Base-by-base conservation (phyloP, 2,113 vertebrate species). In the Gavialis gangeticus region DNA sequence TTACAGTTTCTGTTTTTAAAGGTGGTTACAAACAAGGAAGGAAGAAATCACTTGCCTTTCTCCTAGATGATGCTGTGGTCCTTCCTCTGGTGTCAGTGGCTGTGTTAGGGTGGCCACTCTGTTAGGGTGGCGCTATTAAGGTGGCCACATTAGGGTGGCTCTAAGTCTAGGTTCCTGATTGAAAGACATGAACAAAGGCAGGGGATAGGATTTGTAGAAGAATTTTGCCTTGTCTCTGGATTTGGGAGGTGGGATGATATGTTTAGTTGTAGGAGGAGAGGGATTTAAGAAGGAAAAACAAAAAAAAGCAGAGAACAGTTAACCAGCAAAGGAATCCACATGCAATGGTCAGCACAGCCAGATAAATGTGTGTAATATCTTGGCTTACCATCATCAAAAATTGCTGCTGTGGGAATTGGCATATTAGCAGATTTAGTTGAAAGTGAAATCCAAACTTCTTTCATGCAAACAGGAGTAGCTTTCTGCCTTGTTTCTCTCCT, bases 401-500 rank as follows among this genome's bases (percentile, higher is more conserved):
- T 54, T 83, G 79, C 89, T 95, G 30, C 83, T 91, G 69, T 93
- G 90, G 93, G 94, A 93, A 82, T 59, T 88, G 34, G 64, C 30
- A 1, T 82, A 67, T 87, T 97, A 91, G 79, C 89, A 75, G 80
- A 94, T 92, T 89, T 78, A 96, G 82, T 90, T 93, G 75, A 90
- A 88, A 76, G 91, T 73, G 46, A 90, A 91, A 90, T 91, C 46
- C 76, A 79, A 83, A 81, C 79, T 91, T 95, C 80, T 84, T 88
- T 90, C 73, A 54, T 80, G 77, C n/a, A 93, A 93, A 67, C 75
- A 95, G 81, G 95, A 96, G 63, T 63, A 94, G 79, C 56, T 81
- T 94, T 82, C 87, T 88, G 75, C 84, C 28, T 62, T 94, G 75
- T 92, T 93, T 94, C 93, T 95, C 97, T 81, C 67, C 83, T 62